Conservation (phyloP, 2,113 vertebrate species). For the Psilopsiagon aymara region DNA sequence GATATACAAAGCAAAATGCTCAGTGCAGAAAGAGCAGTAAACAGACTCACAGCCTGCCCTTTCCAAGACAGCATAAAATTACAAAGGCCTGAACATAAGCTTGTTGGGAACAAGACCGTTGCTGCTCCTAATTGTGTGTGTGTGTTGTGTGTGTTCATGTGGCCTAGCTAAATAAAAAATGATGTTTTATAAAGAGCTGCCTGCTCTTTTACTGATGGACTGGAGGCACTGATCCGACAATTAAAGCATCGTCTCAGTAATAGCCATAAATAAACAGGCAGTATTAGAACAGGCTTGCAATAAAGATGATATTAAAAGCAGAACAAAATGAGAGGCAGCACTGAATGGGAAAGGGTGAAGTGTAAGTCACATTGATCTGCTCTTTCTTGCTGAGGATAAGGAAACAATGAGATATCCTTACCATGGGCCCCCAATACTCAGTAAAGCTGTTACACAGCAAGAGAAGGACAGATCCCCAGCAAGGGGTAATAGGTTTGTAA, state of each 20-base stretch:
- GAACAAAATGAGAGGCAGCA: conserved; percentile 32
- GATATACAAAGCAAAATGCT: conserved; percentile 27
- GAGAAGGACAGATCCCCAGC: not conserved
- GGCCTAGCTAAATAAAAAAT: conserved; percentile 31
- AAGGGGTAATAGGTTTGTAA: not conserved
- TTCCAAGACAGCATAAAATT: not conserved
- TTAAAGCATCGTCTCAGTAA: conserved; percentile 61
- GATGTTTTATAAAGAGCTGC: conserved; percentile 25
- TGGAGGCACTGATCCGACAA: conserved; percentile 61
- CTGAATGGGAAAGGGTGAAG: conserved; percentile 40
- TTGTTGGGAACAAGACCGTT: conserved; percentile 2
- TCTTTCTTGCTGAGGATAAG: not conserved
- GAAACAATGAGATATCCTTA: not conserved
- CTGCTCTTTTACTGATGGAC: conserved; percentile 55
- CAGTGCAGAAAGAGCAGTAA: conserved; percentile 1
- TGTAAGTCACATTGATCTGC: conserved; percentile 58
- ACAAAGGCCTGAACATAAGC: not conserved
- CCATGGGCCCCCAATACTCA: not conserved
- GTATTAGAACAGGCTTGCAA: conserved; percentile 52
- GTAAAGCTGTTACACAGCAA: not conserved
- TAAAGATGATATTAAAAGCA: conserved; percentile 62
- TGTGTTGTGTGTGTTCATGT: not conserved
- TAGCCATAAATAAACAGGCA: conserved; percentile 67
- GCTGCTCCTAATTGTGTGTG: not conserved
- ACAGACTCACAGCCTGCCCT: conserved; percentile 8